Evolutionary conservation across 2,888 invertebrate genomes (phyloP).

Genomic region (Pterostichus madidus): DNA sequence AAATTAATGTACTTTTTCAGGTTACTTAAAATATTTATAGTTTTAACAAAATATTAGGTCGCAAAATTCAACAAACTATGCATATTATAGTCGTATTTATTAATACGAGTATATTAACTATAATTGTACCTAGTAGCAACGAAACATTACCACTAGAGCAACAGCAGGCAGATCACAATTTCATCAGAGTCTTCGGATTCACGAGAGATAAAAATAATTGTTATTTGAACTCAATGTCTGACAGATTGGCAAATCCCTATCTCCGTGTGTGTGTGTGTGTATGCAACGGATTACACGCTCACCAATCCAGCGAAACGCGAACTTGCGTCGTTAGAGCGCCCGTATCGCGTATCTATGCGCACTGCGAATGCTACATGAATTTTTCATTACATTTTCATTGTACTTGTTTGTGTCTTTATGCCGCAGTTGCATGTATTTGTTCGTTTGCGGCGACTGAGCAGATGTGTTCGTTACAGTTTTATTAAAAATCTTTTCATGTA

Average conservation of each 20-base stretch:
- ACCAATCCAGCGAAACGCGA: slow-evolving; percentile 28
- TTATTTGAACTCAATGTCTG: slow-evolving; percentile 62
- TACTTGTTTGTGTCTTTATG: slow-evolving; percentile 56
- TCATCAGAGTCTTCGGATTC: slow-evolving; percentile 35
- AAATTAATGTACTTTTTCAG: too few relatives aligned
- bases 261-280: slow-evolving; percentile 14
- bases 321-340: slow-evolving; percentile 30
- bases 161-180: background rate
- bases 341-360: slow-evolving; percentile 41
- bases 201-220: slow-evolving; percentile 63
- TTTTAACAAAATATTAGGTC: too few relatives aligned
- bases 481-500: slow-evolving; percentile 44
- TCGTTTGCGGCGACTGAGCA: slow-evolving; percentile 34
- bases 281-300: slow-evolving; percentile 54
- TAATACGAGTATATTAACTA: too few relatives aligned
- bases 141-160: too few relatives aligned
- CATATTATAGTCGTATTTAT: too few relatives aligned
- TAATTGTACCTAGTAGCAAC: too few relatives aligned
- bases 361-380: slow-evolving; percentile 55
- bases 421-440: slow-evolving; percentile 23
- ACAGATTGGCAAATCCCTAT: slow-evolving; percentile 61
- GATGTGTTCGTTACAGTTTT: slow-evolving; percentile 46
- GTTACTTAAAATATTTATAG: too few relatives aligned
- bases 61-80: too few relatives aligned
- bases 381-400: slow-evolving; percentile 61